Base-by-base conservation (phyloP, 2,888 invertebrate genomes). In the Eilema griseolum region DNA sequence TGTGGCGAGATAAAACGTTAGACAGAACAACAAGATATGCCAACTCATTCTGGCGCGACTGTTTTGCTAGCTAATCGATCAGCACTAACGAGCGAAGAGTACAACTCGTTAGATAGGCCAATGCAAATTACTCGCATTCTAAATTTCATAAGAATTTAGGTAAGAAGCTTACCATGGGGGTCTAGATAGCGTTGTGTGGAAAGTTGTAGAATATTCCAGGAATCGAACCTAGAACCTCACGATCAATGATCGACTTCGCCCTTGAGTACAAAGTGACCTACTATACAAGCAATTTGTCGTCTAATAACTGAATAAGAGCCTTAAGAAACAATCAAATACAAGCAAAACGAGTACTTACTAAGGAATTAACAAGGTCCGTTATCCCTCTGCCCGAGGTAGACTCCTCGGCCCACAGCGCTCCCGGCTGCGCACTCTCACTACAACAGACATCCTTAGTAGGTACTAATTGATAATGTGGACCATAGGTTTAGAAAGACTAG, bases 361-460 rank as follows among this genome's bases (percentile, higher is more conserved):
- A 79, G 2, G 94, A 93, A 0, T 90, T 87, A 2, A 93, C 89
- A 77, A 95, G 91, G 82, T 93, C 93, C 0, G 88, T 88, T 24
- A 94, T 89, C 46, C 88, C 89, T 37, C 89, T 88, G 0, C 86
- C 86, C 23, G 87, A 73, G 41, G 77, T 73, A 14, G 81, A 75
- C 65, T 89, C 89, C 2, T 88, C 90, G 12, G 83, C 77, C 92
- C 93, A 93, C 52, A 88, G 83, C 52, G 74, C 80, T 20, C 93
- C 93, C 2, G 93, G 93, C 63, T 89, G 91, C 59, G 94, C 94
- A 78, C 88, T 91, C 83, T 94, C 95, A 66, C 95, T 95, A 89
- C 73, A 92, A 92, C 78, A 83, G 84, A 52, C n/a, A 10, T 52
- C 68, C 62, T 57, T 41, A 23, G 26, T n/a, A n/a, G n/a, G n/a